Percentiles rank a stretch among this genome's conserved stretches.
These are phyloP conservation scores for Druon quercuslanigerum DNA, from an alignment of 1,140 invertebrate genomes.

Conservation along the genomic window DNA sequence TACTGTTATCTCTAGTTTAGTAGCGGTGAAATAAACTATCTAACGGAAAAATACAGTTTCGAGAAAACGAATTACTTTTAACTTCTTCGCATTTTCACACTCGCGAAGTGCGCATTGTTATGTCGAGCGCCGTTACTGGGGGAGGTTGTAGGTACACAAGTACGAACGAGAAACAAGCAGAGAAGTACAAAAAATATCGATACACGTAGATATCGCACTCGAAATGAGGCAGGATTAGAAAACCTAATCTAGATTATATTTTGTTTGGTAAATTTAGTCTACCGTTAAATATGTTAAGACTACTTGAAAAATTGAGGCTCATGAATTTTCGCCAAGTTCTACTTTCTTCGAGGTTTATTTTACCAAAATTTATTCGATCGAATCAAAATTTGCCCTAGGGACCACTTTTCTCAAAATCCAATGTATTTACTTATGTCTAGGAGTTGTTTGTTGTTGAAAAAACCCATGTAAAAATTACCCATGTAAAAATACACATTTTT, in stretches of 20 bases:
- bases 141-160: constrained; percentile 13
- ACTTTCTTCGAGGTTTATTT: too few species aligned
- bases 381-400: too few species aligned
- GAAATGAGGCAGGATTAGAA: background rate
- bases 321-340: too few species aligned
- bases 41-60: constrained; percentile 26
- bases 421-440: too few species aligned
- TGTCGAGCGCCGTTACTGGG: constrained; percentile 24
- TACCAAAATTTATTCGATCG: too few species aligned
- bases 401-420: too few species aligned
- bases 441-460: too few species aligned
- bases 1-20: background rate
- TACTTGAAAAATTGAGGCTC: background rate
- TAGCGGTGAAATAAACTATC: background rate
- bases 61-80: constrained; percentile 28
- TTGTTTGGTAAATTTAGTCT: too few species aligned
- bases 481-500: too few species aligned
- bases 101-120: constrained; percentile 19
- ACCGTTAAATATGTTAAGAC: background rate
- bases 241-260: background rate
- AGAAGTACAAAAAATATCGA: constrained; percentile 27
- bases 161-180: constrained; percentile 23
- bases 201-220: constrained; percentile 28
- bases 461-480: too few species aligned
- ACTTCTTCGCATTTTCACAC: constrained; percentile 21